Base-by-base conservation (phyloP, 1,140 invertebrate genomes). In the Drosophila pseudoananassae region DNA sequence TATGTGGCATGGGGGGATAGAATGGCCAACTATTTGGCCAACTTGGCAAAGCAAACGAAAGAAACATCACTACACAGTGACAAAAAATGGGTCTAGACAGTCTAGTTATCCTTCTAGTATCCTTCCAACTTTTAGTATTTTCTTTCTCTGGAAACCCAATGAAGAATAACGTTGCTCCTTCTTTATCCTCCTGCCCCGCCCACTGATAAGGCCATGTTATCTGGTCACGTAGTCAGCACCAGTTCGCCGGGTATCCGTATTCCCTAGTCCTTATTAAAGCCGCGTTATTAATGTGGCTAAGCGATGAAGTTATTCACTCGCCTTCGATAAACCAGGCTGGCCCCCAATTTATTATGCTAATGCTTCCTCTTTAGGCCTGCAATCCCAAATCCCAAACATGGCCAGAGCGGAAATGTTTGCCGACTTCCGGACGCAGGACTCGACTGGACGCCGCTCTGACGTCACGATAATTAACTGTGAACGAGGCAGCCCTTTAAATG, bases 381-480 rank as follows among this genome's bases (percentile, higher is more conserved):
- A 54, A 57, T 56, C 25, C 38, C 17, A 14, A 25, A 20, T 20
- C 17, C 17, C 20, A 20, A 38, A 49, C 20, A 23, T 45, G n/a
- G 20, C 20, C 20, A 36, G 58, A 40, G 49, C 43, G 58, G 69
- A 81, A 84, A 61, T 77, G 63, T 69, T 65, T 61, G 49, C 43
- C 66, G 51, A 70, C 49, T 74, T 68, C 72, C 54, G 46, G 52
- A 49, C 15, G 25, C 43, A 15, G 12, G 20, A 47, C 14, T 56
- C 23, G 38, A 64, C 25, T 63, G 58, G 46, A 31, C 43, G 23
- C 17, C 15, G 49, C 5, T 33, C 57, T 85, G 77, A 81, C 82
- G 83, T 87, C 82, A 72, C 46, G 47, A 79, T 88, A 88, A 89
- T 87, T 87, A 88, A 79, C 76, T 76, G 70, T 58, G 43, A 83